These are phyloP conservation scores for Drosophila ironensis DNA, from an alignment of 1,140 invertebrate species.

Conservation along the genomic window DNA sequence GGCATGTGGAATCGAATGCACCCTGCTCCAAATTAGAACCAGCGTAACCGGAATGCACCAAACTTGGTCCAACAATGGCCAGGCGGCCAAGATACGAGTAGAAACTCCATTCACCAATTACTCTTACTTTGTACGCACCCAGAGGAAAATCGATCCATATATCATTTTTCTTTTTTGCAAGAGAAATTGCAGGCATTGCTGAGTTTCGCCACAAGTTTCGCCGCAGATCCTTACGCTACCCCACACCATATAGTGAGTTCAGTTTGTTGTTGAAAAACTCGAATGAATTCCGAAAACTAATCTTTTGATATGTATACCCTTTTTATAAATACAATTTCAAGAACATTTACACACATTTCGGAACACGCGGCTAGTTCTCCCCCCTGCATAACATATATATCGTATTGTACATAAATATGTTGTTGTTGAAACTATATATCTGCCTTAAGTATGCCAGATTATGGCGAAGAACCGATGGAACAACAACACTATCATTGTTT, in stretches of 20 bases:
- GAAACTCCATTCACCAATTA: background rate
- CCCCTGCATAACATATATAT: too few relatives aligned
- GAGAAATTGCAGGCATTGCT: too few relatives aligned
- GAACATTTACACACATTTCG: conserved; percentile 29
- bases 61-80: conserved; percentile 5
- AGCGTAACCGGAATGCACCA: conserved; percentile 24
- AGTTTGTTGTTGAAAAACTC: too few relatives aligned
- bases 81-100: background rate
- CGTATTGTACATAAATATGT: conserved; percentile 8
- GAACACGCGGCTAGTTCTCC: conserved; percentile 8
- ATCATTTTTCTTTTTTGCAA: too few relatives aligned
- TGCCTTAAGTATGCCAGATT: conserved; percentile 5
- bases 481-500: conserved; percentile 24
- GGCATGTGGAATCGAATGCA: conserved; percentile 8
- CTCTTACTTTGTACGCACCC: too few relatives aligned
- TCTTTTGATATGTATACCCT: conserved; percentile 5
- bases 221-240: too few relatives aligned
- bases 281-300: background rate
- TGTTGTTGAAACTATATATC: background rate
- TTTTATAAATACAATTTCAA: conserved; percentile 28
- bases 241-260: too few relatives aligned
- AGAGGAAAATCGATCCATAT: background rate
- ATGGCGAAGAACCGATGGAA: background rate
- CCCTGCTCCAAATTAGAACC: conserved; percentile 22
- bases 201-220: too few relatives aligned